Evolutionary conservation across 1,140 invertebrate genomes (phyloP).

Genomic region (Aphis gossypii): DNA sequence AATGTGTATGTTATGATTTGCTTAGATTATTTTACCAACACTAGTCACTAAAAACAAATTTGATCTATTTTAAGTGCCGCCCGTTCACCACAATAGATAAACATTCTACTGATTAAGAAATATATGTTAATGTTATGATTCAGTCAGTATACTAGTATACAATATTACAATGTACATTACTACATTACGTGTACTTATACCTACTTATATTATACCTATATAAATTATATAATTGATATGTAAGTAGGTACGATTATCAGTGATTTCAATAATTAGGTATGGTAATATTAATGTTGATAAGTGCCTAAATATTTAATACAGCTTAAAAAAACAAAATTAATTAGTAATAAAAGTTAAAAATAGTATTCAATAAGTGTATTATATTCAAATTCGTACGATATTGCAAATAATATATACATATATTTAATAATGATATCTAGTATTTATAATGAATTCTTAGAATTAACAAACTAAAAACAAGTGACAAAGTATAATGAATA

Average conservation of each 20-base stretch:
- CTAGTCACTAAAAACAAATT: background rate
- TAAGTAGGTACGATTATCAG: background rate
- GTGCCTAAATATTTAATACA: background rate
- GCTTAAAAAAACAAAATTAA: background rate
- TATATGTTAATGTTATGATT: background rate
- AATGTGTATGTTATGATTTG: background rate
- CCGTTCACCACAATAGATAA: background rate
- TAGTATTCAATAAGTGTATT: background rate
- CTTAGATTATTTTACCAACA: background rate
- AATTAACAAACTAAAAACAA: no score
- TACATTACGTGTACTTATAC: background rate
- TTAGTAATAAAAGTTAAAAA: background rate
- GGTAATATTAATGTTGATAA: background rate
- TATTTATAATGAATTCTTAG: no score
- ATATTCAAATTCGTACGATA: no score
- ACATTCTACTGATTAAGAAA: background rate
- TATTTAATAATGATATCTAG: no score
- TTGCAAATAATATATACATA: no score
- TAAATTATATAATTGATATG: background rate
- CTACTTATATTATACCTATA: no score
- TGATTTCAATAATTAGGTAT: background rate
- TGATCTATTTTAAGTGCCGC: background rate
- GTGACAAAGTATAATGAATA: no score
- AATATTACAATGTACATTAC: no score
- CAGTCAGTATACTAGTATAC: background rate